Conservation (phyloP, 1,140 invertebrate species). For the Drosophila punjabiensis region DNA sequence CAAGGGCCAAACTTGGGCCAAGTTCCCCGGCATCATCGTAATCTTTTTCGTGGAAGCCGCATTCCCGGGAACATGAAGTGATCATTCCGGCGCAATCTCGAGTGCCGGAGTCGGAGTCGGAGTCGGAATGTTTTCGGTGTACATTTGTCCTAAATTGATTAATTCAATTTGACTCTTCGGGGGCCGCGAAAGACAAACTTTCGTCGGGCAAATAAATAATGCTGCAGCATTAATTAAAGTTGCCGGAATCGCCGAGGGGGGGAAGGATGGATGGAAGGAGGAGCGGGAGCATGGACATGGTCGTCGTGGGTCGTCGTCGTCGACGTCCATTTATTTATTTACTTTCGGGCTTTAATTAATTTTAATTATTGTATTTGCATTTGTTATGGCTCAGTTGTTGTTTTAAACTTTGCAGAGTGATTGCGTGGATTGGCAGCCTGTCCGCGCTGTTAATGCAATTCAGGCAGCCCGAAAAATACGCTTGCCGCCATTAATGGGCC, state of each 20-base stretch:
- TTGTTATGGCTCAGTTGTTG: slow-evolving; percentile 42
- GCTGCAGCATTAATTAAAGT: slow-evolving; percentile 75
- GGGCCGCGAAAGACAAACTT: slow-evolving; percentile 56
- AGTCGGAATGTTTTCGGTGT: neutral
- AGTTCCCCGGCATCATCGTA: too few species aligned
- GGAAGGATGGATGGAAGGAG: neutral
- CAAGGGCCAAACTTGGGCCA: neutral
- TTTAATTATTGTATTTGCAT: slow-evolving; percentile 81
- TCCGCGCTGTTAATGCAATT: slow-evolving; percentile 25
- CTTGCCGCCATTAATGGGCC: slow-evolving; percentile 12
- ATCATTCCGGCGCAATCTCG: slow-evolving; percentile 1
- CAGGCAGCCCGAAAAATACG: slow-evolving; percentile 19
- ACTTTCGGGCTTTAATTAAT: slow-evolving; percentile 70
- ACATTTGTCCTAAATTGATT: slow-evolving; percentile 55
- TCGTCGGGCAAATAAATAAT: slow-evolving; percentile 67
- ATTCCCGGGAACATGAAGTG: slow-evolving; percentile 13
- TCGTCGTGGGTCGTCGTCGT: neutral
- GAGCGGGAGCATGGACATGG: neutral
- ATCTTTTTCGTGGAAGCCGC: neutral
- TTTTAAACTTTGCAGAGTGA: slow-evolving; percentile 28
- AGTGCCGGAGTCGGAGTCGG: too few species aligned
- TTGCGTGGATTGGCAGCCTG: slow-evolving; percentile 10
- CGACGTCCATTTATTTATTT: slow-evolving; percentile 67
- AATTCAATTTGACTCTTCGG: slow-evolving; percentile 71
- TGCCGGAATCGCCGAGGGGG: slow-evolving; percentile 16